A percentile compares a stretch with the other conserved stretches of the same genome.
phyloP scores from a whole-genome alignment of 2,888 invertebrate genomes.

The Synergus laeviventris region DNA sequence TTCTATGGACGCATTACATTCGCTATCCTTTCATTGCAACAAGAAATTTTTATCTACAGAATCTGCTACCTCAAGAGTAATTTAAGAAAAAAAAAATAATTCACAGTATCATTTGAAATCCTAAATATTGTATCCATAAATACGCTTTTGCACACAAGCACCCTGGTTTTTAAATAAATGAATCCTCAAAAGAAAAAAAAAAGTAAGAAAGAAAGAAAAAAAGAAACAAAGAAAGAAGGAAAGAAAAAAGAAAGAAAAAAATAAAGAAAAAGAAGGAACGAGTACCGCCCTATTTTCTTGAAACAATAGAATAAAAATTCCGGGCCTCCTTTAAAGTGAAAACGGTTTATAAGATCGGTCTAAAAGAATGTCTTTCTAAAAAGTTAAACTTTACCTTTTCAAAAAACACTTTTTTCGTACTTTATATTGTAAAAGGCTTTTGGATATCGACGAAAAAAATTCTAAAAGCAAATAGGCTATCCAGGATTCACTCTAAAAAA shows the following conservation, averaged over 20 bases:
- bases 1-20: conserved; percentile 27
- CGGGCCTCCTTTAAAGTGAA: background rate
- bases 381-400: background rate
- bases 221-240: too few species aligned
- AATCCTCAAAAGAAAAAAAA: too few species aligned
- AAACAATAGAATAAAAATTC: conserved; percentile 7
- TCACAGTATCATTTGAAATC: background rate
- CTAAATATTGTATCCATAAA: background rate
- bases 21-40: conserved; percentile 7
- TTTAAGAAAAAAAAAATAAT: background rate
- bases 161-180: background rate
- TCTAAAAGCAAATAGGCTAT: background rate
- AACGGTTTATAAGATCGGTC: background rate
- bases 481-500: background rate
- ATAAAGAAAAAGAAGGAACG: conserved; percentile 9
- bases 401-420: background rate
- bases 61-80: background rate
- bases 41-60: conserved; percentile 4
- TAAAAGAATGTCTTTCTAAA: background rate
- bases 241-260: background rate
- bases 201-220: background rate
- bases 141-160: background rate
- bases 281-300: background rate
- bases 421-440: background rate
- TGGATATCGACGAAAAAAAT: background rate